A percentile compares a stretch with the other conserved stretches of the same genome.
These are phyloP conservation scores for Gallirallus australis DNA, from an alignment of 2,797 vertebrate species.

Conservation along the genomic window DNA sequence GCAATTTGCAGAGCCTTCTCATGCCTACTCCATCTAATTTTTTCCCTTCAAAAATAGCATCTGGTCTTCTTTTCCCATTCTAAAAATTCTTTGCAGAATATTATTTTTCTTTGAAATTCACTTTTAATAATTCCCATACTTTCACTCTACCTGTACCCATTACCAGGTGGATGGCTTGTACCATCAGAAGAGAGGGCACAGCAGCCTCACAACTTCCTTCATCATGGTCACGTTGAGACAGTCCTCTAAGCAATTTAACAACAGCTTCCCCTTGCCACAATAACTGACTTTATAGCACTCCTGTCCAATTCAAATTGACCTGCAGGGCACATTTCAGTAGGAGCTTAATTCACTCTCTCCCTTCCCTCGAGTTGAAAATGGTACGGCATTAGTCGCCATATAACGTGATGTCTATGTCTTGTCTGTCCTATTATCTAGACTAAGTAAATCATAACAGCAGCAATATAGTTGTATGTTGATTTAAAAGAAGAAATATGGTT, in stretches of 20 bases:
- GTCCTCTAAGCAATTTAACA: not conserved
- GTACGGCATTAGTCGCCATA: not conserved
- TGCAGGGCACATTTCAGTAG: slow-evolving; percentile 13
- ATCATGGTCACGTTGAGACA: not conserved
- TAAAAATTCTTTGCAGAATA: not conserved
- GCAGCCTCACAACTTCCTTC: not conserved
- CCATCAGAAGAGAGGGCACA: not conserved
- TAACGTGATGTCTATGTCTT: not conserved
- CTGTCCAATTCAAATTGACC: not conserved
- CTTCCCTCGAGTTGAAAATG: not conserved
- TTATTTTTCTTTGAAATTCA: not conserved
- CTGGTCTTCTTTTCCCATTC: not conserved
- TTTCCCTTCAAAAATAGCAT: rapidly evolving
- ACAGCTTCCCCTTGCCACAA: rapidly evolving
- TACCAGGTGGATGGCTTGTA: not conserved
- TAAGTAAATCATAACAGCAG: slow-evolving; percentile 46
- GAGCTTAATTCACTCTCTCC: slow-evolving; percentile 37
- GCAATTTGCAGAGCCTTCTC: not conserved
- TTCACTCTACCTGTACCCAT: rapidly evolving
- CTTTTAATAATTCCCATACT: not conserved
- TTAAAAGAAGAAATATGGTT: slow-evolving; percentile 62
- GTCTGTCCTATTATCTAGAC: slow-evolving; percentile 30
- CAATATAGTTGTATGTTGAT: not conserved
- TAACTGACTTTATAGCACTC: slow-evolving; percentile 27
- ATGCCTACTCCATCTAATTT: not conserved